phyloP scores from a whole-genome alignment of 92 coral and sea anemone genomes.

The Pocillopora grandis region DNA sequence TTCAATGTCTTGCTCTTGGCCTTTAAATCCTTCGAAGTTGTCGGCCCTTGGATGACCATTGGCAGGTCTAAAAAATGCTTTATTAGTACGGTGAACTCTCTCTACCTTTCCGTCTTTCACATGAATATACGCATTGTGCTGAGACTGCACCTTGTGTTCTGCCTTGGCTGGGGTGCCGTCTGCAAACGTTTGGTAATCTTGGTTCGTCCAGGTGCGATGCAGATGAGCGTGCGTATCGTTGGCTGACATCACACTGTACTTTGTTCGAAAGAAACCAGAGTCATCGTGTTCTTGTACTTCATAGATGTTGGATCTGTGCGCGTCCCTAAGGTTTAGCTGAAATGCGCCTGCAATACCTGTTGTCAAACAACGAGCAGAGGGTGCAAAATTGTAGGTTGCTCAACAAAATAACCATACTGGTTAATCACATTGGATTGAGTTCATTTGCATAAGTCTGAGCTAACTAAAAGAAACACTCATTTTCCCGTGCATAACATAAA shows the following conservation, averaged over 20 bases:
- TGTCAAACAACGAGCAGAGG: background rate
- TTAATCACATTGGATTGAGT: too few relatives aligned
- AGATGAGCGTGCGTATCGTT: conserved; percentile 77
- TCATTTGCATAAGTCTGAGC: too few relatives aligned
- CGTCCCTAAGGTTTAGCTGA: conserved; percentile 65
- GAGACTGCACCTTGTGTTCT: conserved; percentile 78
- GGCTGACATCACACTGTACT: conserved; percentile 58
- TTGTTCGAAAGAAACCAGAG: conserved; percentile 80
- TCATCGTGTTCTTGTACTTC: conserved; percentile 83
- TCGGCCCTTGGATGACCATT: conserved; percentile 76
- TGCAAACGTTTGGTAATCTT: conserved; percentile 79
- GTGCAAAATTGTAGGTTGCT: background rate
- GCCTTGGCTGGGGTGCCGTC: conserved; percentile 85
- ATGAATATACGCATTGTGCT: conserved; percentile 67
- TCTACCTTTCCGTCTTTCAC: conserved; percentile 65
- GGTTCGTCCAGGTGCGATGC: conserved; percentile 84
- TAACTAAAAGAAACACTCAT: too few relatives aligned
- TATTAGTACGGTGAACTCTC: conserved; percentile 70
- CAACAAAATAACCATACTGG: too few relatives aligned
- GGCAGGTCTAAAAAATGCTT: conserved; percentile 57
- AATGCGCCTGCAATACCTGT: conserved; percentile 83
- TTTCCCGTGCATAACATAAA: too few relatives aligned
- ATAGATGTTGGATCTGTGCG: conserved; percentile 27
- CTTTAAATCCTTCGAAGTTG: conserved; percentile 61
- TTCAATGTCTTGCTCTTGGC: conserved; percentile 73